Percentiles rank a stretch among this genome's conserved stretches.
These are phyloP conservation scores for Etia nguti DNA, from an alignment of 2,113 vertebrate species.

Conservation along the genomic window DNA sequence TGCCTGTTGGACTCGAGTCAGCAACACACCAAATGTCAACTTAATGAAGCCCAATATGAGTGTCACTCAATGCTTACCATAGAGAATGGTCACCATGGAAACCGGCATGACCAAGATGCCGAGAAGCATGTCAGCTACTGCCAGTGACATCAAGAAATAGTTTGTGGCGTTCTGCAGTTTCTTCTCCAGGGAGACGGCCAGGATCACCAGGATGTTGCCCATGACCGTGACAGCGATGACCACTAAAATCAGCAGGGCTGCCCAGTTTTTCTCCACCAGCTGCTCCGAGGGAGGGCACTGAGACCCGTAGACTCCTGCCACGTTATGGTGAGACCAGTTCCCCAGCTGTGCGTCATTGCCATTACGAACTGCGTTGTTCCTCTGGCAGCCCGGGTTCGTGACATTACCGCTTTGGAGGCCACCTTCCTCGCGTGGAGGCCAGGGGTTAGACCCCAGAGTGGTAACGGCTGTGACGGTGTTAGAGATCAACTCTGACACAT, in stretches of 20 bases:
- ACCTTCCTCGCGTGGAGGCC: slow-evolving; percentile 4
- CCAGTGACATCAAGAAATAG: slow-evolving; percentile 98
- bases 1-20: not conserved
- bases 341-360: not conserved
- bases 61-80: slow-evolving; percentile 78
- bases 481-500: slow-evolving; percentile 50
- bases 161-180: slow-evolving; percentile 97
- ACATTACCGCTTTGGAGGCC: not conserved
- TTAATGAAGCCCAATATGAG: not conserved
- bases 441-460: slow-evolving; percentile 13
- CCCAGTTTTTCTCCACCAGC: slow-evolving; percentile 85
- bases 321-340: slow-evolving; percentile 32
- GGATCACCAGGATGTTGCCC: slow-evolving; percentile 94
- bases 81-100: slow-evolving; percentile 92
- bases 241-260: slow-evolving; percentile 81
- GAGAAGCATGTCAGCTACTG: slow-evolving; percentile 93
- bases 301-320: not conserved
- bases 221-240: slow-evolving; percentile 87
- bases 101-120: slow-evolving; percentile 96
- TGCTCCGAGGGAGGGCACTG: slow-evolving; percentile 46
- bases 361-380: not conserved
- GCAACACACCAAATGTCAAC: slow-evolving; percentile 19
- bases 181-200: slow-evolving; percentile 94
- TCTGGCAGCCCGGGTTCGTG: not conserved
- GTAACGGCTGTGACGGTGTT: not conserved